A percentile compares a stretch with the other conserved stretches of the same genome.
Conservation (phyloP, 2,797 vertebrate genomes). For the Helicolenus hilgendorfi region DNA sequence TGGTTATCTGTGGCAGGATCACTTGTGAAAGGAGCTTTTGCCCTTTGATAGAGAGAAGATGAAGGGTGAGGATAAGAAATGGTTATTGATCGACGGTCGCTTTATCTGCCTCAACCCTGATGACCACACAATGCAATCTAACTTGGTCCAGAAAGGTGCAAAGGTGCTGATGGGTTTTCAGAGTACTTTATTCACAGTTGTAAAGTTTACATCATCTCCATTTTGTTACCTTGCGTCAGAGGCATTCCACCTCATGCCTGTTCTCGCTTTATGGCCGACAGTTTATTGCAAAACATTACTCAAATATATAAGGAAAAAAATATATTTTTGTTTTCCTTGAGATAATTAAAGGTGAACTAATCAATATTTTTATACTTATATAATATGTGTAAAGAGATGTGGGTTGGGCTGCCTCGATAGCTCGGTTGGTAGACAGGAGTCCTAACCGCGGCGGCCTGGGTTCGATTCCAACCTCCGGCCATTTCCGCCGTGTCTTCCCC, state of each 20-base stretch:
- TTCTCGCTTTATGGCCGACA: neutral
- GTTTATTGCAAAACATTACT: neutral
- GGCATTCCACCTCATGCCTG: neutral
- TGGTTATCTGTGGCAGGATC: conserved; percentile 84
- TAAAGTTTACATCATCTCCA: conserved; percentile 46
- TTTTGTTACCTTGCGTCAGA: conserved; percentile 53
- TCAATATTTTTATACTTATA: neutral
- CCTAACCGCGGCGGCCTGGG: no score
- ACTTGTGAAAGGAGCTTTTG: conserved; percentile 82
- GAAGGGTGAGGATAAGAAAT: conserved; percentile 90
- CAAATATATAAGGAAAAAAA: neutral
- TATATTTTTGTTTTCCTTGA: neutral
- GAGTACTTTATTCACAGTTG: conserved; percentile 63
- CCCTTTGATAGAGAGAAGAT: conserved; percentile 89
- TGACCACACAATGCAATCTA: conserved; percentile 88
- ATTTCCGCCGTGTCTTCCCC: no score
- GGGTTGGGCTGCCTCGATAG: no score
- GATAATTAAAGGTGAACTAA: neutral
- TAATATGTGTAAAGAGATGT: neutral
- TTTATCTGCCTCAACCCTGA: conserved; percentile 87
- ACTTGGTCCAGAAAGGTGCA: conserved; percentile 70
- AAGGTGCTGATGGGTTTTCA: conserved; percentile 79
- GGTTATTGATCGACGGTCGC: conserved; percentile 87
- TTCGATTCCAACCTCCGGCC: no score
- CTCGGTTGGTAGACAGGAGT: neutral